Evolutionary conservation across 2,113 vertebrate species (phyloP).

Genomic region (Saimiri boliviensis): DNA sequence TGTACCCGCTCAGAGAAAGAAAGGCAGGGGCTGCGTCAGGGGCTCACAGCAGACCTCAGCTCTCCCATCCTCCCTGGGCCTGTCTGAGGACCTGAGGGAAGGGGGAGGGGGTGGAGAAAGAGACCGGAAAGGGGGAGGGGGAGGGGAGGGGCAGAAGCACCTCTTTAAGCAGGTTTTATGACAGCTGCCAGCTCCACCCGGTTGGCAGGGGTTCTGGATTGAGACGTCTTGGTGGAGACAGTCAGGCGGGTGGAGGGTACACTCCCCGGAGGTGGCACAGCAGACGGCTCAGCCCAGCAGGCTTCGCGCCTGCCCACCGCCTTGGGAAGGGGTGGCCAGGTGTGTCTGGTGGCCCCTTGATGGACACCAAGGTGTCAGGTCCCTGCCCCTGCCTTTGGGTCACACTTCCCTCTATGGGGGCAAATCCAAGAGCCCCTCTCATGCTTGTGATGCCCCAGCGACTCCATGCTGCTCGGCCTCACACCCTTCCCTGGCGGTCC

Average conservation of each 20-base stretch:
- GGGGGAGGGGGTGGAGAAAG: not conserved
- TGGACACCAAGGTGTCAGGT: not conserved
- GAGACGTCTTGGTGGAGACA: not conserved
- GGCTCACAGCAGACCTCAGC: not conserved
- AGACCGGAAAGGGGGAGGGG: fast-evolving
- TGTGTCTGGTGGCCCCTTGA: not conserved
- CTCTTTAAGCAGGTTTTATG: not conserved
- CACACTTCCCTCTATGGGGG: not conserved
- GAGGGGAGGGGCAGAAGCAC: no score
- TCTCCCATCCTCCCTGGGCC: not conserved
- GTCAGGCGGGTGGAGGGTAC: fast-evolving
- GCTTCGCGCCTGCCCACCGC: not conserved
- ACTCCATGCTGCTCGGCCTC: not conserved
- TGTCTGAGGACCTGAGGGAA: not conserved
- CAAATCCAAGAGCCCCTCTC: not conserved
- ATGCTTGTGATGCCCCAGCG: fast-evolving
- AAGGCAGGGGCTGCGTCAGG: not conserved
- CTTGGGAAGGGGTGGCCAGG: not conserved
- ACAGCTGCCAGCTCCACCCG: not conserved
- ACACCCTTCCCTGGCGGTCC: not conserved
- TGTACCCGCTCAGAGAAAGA: not conserved
- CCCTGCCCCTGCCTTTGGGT: not conserved
- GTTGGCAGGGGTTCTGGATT: not conserved
- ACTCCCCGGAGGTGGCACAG: not conserved
- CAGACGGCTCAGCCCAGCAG: not conserved